Conservation (phyloP, 2,797 vertebrate genomes). For the Cuculus canorus region DNA sequence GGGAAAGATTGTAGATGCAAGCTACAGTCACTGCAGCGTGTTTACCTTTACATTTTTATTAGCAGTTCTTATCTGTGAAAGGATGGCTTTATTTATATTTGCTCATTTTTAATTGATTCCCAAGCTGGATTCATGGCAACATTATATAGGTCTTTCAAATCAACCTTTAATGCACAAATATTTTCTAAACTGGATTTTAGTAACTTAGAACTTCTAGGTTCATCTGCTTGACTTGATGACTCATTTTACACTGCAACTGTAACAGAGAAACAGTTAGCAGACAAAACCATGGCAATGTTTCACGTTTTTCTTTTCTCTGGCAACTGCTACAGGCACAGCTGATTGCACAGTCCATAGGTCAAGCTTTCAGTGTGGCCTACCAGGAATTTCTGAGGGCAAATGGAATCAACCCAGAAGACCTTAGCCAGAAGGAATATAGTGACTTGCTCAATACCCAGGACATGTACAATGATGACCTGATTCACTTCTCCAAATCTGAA, state of each 20-base stretch:
- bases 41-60: background rate
- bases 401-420: conserved; percentile 94
- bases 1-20: background rate
- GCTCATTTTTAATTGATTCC: background rate
- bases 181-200: background rate
- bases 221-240: background rate
- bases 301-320: background rate
- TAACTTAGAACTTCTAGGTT: background rate
- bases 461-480: conserved; percentile 97
- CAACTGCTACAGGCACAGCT: conserved; percentile 85
- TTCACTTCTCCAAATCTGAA: conserved; percentile 97
- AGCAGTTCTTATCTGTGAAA: background rate
- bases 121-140: background rate
- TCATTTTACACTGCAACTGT: background rate
- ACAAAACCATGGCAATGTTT: background rate
- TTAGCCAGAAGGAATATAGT: conserved; percentile 96
- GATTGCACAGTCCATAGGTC: conserved; percentile 95
- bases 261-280: background rate
- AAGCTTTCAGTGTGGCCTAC: conserved; percentile 96
- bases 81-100: background rate
- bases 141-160: background rate
- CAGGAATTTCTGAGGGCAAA: conserved; percentile 95
- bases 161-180: background rate
- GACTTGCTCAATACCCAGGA: conserved; percentile 95
- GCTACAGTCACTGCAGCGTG: background rate